Conservation (phyloP, 2,113 vertebrate species). For the Vulpes lagopus region DNA sequence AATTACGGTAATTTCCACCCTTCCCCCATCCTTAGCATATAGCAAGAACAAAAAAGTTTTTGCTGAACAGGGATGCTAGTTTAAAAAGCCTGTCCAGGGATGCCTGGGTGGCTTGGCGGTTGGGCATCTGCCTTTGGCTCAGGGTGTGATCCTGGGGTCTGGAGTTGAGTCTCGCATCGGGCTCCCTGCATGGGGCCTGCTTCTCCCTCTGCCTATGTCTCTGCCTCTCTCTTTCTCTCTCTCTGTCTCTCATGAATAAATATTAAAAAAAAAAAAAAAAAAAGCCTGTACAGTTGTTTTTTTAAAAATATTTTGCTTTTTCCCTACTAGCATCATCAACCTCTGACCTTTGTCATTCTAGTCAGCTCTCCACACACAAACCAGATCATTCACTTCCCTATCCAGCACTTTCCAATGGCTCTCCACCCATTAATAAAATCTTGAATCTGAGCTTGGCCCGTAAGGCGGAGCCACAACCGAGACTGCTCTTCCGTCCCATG, state of each 20-base stretch:
- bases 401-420: neutral
- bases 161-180: no score
- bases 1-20: neutral
- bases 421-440: slow-evolving; percentile 6
- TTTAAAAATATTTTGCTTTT: neutral
- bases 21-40: neutral
- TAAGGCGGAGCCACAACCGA: neutral
- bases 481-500: neutral
- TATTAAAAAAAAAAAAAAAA: no score
- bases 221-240: no score
- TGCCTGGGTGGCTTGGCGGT: no score
- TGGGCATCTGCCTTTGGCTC: no score
- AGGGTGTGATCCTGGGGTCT: no score
- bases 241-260: no score
- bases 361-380: neutral
- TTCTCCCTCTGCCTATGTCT: no score
- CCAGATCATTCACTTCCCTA: neutral
- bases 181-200: no score
- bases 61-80: neutral
- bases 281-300: neutral
- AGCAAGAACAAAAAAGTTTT: slow-evolving; percentile 40
- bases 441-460: neutral
- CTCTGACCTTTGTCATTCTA: neutral
- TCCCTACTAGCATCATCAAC: neutral
- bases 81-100: neutral